A percentile compares a stretch with the other conserved stretches of the same genome.
Conservation (phyloP, 2,888 invertebrate species). For the Protodeltote pygarga region DNA sequence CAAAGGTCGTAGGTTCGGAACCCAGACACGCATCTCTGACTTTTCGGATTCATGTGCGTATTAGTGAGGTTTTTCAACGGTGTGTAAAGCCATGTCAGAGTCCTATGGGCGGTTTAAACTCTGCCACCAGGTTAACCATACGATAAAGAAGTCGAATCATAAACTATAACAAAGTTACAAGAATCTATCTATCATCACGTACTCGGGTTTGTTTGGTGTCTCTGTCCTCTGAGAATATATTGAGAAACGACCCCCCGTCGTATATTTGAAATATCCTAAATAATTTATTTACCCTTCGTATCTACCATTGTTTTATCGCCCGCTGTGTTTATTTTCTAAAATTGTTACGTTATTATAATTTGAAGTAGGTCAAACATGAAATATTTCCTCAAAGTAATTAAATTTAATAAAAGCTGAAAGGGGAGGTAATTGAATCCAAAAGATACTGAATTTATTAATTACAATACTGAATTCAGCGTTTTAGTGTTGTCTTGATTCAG, state of each 20-base stretch:
- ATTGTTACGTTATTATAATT: constrained; percentile 7
- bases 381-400: constrained; percentile 5
- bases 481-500: constrained; percentile 2
- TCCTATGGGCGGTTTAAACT: too few species aligned
- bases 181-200: constrained; percentile 8
- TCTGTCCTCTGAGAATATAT: constrained; percentile 14
- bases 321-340: constrained; percentile 2
- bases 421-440: constrained; percentile 2
- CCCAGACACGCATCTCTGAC: too few species aligned
- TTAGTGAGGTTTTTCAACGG: too few species aligned
- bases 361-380: constrained; percentile 11
- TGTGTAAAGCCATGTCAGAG: too few species aligned
- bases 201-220: constrained; percentile 9
- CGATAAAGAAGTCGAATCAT: constrained; percentile 9
- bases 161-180: constrained; percentile 11
- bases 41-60: too few species aligned
- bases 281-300: constrained; percentile 6
- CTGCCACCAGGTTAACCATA: too few species aligned
- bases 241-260: not conserved
- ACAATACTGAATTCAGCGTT: not conserved
- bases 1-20: too few species aligned
- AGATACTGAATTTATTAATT: not conserved
- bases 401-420: constrained; percentile 5
- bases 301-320: constrained; percentile 7
- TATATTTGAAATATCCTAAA: constrained; percentile 10